Conservation (phyloP, 2,888 invertebrate genomes). For the Ellobium chinense region DNA sequence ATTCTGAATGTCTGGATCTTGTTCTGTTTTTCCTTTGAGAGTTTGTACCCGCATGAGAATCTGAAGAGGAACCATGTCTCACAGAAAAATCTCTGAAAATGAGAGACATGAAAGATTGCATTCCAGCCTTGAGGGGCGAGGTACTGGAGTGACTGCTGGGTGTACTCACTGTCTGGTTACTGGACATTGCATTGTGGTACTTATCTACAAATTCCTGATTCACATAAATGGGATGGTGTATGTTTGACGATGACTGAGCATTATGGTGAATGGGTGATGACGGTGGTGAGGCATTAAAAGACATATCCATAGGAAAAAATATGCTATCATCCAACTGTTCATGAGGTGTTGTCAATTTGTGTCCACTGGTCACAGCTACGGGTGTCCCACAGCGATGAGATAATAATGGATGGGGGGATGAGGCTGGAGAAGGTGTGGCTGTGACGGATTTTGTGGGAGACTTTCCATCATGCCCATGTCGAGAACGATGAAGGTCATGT, state of each 20-base stretch:
- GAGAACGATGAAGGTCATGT: not conserved
- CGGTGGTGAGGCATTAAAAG: conserved; percentile 30
- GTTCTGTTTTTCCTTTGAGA: conserved; percentile 5
- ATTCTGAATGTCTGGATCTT: conserved; percentile 40
- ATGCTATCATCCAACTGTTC: conserved; percentile 5
- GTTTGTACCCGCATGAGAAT: not conserved
- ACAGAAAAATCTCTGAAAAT: conserved; percentile 32
- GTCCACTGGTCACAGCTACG: not conserved
- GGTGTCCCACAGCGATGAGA: not conserved
- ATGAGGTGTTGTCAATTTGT: not conserved
- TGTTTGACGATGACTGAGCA: not conserved
- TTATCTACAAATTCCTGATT: conserved; percentile 43
- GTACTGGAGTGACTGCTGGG: conserved; percentile 34
- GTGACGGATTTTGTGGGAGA: not conserved
- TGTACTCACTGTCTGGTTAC: conserved; percentile 8
- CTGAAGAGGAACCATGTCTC: not conserved
- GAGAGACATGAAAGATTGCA: conserved; percentile 36
- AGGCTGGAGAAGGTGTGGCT: conserved; percentile 18
- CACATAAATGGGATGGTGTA: conserved; percentile 33
- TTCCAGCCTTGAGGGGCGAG: conserved; percentile 28
- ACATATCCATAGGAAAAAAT: conserved; percentile 40
- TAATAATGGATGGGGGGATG: conserved; percentile 10
- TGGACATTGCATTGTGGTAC: conserved; percentile 6
- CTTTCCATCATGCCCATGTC: not conserved
- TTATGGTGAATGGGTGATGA: conserved; percentile 6